These are phyloP conservation scores for Pelmatolapia mariae DNA, from an alignment of 2,113 vertebrate genomes.

Conservation along the genomic window DNA sequence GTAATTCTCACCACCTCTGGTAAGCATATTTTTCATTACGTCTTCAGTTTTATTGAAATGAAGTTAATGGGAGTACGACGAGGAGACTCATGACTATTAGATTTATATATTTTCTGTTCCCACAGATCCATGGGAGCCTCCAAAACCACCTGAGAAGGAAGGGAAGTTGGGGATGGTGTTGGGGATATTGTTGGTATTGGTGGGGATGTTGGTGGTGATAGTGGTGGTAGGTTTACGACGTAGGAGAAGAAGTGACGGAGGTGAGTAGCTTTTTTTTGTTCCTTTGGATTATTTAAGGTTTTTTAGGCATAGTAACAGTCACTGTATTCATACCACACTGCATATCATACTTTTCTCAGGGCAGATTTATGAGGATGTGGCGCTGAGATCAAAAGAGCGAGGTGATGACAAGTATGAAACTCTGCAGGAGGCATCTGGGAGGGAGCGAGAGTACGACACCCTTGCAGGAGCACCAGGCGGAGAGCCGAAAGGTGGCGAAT, in stretches of 20 bases:
- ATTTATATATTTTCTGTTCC: background rate
- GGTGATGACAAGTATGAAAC: conserved; percentile 7
- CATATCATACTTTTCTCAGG: background rate
- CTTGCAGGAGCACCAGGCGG: background rate
- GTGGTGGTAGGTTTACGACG: background rate
- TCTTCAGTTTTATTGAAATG: background rate
- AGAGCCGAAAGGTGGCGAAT: background rate
- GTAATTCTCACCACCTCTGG: conserved; percentile 25
- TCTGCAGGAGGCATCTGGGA: background rate
- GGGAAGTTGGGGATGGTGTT: background rate
- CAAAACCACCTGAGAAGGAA: background rate
- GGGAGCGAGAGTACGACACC: background rate
- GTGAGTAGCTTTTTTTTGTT: background rate
- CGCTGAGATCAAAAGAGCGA: background rate
- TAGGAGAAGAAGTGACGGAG: background rate
- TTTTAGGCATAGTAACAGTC: background rate
- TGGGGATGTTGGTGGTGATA: background rate
- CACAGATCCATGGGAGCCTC: background rate
- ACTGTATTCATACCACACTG: background rate
- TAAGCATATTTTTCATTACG: background rate
- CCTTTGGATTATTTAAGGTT: background rate
- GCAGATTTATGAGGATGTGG: conserved; percentile 17
- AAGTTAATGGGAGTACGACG: background rate
- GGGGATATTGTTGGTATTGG: background rate
- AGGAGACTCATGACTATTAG: background rate